Conservation (phyloP, 2,797 vertebrate species). For the Sebastes kiyomatsui region DNA sequence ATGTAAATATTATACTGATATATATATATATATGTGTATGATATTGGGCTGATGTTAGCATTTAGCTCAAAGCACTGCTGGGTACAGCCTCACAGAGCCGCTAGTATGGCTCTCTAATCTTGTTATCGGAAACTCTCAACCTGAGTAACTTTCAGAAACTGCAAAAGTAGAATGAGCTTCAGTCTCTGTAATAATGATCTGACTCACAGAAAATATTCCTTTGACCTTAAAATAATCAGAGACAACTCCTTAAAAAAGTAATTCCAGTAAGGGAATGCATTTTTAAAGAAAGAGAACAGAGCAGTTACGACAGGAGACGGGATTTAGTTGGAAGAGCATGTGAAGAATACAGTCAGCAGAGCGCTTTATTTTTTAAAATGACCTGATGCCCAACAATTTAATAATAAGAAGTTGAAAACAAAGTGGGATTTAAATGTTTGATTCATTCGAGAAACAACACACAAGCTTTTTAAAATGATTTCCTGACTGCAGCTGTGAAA, state of each 20-base stretch:
- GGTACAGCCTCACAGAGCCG: not conserved
- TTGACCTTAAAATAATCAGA: constrained; percentile 2
- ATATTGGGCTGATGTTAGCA: not conserved
- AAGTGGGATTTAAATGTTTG: not conserved
- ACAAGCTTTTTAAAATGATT: not conserved
- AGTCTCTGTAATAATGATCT: not conserved
- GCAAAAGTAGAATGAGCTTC: not conserved
- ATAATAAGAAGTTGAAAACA: not conserved
- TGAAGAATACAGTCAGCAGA: not conserved
- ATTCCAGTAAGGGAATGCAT: not conserved
- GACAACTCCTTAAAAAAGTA: not conserved
- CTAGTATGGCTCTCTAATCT: not conserved
- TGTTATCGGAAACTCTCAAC: not conserved
- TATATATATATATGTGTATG: too few relatives aligned
- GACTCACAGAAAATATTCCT: not conserved
- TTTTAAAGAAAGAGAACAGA: not conserved
- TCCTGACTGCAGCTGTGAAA: not conserved
- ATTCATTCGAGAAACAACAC: not conserved
- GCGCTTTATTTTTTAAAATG: not conserved
- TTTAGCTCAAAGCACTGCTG: not conserved
- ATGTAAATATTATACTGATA: not conserved
- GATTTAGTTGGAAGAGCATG: not conserved
- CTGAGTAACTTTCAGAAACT: not conserved
- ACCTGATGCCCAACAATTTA: not conserved
- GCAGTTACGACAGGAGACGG: not conserved